Percentiles rank a stretch among this genome's conserved stretches.
Evolutionary conservation across 1,140 invertebrate species (phyloP).

Genomic region (Agrypnia vestita): DNA sequence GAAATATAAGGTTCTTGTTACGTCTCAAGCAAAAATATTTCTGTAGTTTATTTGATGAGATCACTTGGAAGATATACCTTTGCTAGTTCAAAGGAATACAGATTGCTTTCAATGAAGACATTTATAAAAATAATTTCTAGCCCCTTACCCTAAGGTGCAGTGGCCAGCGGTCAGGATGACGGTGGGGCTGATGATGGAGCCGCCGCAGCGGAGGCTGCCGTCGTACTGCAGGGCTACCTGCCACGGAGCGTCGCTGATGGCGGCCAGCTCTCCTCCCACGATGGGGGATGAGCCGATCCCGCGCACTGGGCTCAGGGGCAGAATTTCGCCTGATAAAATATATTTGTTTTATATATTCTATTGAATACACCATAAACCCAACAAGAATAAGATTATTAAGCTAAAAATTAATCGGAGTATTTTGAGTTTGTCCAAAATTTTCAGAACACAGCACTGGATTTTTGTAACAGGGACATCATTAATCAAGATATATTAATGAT

Average conservation of each 20-base stretch:
- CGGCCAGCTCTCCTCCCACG: constrained; percentile 69
- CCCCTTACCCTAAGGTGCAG: constrained; percentile 66
- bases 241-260: constrained; percentile 72
- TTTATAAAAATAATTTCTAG: neutral
- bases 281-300: constrained; percentile 62
- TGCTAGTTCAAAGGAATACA: too few relatives aligned
- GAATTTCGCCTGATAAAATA: neutral
- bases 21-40: too few relatives aligned
- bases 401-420: too few relatives aligned
- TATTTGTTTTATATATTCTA: neutral
- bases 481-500: too few relatives aligned
- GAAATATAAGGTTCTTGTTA: too few relatives aligned
- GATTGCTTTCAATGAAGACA: too few relatives aligned
- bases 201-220: constrained; percentile 69
- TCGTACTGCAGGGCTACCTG: constrained; percentile 67
- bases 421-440: too few relatives aligned
- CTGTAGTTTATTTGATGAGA: too few relatives aligned
- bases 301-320: neutral
- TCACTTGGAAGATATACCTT: neutral
- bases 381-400: too few relatives aligned
- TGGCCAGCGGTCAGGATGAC: constrained; percentile 76
- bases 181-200: constrained; percentile 70
- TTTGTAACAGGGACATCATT: too few relatives aligned
- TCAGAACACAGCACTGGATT: too few relatives aligned
- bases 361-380: too few relatives aligned